Conservation (phyloP, 2,113 vertebrate genomes). For the Myrmophylax atrothorax region DNA sequence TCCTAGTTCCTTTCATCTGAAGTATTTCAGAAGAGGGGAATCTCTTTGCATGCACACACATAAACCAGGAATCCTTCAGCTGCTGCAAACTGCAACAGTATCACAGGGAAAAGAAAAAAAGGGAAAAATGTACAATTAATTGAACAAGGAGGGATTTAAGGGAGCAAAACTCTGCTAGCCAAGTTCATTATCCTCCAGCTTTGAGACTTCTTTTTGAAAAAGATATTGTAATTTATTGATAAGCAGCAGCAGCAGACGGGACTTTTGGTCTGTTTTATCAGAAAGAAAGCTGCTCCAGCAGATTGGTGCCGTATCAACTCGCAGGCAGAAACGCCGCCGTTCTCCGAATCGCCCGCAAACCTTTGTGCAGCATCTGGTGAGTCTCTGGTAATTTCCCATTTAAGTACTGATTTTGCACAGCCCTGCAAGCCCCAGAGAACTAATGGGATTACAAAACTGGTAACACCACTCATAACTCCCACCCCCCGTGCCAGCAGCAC, state of each 20-base stretch:
- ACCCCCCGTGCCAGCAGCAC: background rate
- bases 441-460: constrained; percentile 41
- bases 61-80: background rate
- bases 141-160: background rate
- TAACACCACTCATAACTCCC: constrained; percentile 4
- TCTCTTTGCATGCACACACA: background rate
- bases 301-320: background rate
- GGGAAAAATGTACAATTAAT: background rate
- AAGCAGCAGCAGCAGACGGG: background rate
- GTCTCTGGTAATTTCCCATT: constrained; percentile 48
- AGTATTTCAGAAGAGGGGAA: background rate
- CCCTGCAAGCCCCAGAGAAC: background rate
- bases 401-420: constrained; percentile 48
- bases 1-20: background rate
- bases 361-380: constrained; percentile 1
- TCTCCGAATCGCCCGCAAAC: background rate
- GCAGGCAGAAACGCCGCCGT: background rate
- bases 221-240: background rate
- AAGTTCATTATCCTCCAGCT: background rate
- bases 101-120: background rate
- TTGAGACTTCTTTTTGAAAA: background rate
- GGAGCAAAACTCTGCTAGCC: background rate
- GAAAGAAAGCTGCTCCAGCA: background rate
- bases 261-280: background rate
- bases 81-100: background rate